These are phyloP conservation scores for Tapirus indicus DNA, from an alignment of 2,797 vertebrate species.

Conservation along the genomic window DNA sequence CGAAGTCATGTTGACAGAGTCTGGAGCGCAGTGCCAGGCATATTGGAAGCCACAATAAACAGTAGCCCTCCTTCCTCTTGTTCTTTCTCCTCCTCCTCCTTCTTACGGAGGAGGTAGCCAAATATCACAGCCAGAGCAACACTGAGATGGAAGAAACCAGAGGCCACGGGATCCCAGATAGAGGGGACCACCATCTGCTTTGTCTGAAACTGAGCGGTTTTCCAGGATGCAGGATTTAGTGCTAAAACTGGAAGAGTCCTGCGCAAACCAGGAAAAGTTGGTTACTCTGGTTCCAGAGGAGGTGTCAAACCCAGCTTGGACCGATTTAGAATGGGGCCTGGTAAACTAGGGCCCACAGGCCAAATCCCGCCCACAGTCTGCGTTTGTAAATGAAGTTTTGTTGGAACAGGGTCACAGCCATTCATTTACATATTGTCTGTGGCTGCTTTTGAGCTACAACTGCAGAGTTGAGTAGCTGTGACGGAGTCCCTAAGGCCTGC, in stretches of 20 bases:
- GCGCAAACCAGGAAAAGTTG: background rate
- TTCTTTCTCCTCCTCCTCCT: background rate
- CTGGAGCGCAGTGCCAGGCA: background rate
- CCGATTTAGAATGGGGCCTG: background rate
- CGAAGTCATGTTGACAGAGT: background rate
- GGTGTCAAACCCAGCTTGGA: background rate
- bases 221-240: background rate
- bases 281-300: background rate
- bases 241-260: background rate
- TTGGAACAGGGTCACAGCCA: background rate
- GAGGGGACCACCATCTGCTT: background rate
- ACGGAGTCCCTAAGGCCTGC: background rate
- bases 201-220: background rate
- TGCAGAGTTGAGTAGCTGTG: background rate
- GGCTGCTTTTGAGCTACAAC: background rate
- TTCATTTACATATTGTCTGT: background rate
- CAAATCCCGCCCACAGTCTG: background rate
- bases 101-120: background rate
- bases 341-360: background rate
- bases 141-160: background rate
- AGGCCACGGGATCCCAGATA: background rate
- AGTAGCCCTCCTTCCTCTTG: background rate
- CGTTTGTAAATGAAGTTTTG: slow-evolving; percentile 22
- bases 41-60: background rate
- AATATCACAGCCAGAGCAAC: background rate